Evolutionary conservation across 1,140 invertebrate species (phyloP).

Genomic region (Tetramorium simillimum): DNA sequence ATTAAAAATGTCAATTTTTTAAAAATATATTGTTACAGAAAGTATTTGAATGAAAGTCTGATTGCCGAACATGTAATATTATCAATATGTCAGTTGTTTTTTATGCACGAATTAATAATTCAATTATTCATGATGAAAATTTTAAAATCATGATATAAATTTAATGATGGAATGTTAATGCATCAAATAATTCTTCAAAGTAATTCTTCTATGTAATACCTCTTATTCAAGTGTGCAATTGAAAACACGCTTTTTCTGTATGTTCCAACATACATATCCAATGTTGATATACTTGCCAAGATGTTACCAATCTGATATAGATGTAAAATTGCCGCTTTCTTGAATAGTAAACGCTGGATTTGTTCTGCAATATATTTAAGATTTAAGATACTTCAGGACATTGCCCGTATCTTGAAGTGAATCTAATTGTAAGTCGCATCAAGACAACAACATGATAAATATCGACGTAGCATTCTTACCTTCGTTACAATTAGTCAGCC

Average conservation of each 20-base stretch:
- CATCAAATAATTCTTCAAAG: not conserved
- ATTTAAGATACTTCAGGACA: slow-evolving; percentile 16
- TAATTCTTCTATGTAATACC: not conserved
- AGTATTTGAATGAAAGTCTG: not conserved
- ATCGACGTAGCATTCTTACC: slow-evolving; percentile 72
- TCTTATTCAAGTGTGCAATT: slow-evolving; percentile 10
- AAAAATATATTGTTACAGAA: not conserved
- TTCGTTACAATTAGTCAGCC: slow-evolving; percentile 70
- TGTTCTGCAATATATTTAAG: slow-evolving; percentile 78
- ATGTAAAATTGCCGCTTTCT: slow-evolving; percentile 73
- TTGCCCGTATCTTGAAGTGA: not conserved
- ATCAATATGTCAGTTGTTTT: not conserved
- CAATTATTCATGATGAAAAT: slow-evolving; percentile 5
- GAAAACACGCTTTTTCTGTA: not conserved
- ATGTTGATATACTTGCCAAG: not conserved
- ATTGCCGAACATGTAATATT: not conserved
- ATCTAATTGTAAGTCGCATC: not conserved
- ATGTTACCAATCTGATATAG: slow-evolving; percentile 40
- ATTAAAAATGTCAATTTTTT: not conserved
- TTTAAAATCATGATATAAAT: not conserved
- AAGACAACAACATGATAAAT: not conserved
- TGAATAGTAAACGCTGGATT: slow-evolving; percentile 82
- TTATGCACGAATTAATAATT: not conserved
- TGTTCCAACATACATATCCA: not conserved
- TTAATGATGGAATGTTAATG: not conserved